Evolutionary conservation across 2,797 vertebrate species (phyloP).

Genomic region (Acanthopagrus latus): DNA sequence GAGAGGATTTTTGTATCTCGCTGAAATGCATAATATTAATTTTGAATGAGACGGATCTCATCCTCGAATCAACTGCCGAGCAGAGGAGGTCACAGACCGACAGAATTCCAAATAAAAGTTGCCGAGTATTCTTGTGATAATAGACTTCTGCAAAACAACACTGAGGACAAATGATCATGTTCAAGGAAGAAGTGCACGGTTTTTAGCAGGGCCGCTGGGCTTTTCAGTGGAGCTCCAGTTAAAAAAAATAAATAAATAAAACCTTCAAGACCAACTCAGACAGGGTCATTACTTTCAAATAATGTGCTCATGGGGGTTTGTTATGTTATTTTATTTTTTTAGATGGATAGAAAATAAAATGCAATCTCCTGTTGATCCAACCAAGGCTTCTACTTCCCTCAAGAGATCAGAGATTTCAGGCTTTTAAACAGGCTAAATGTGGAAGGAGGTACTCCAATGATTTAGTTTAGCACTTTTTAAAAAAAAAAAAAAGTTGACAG

Average conservation of each 20-base stretch:
- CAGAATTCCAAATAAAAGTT: neutral
- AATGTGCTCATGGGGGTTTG: neutral
- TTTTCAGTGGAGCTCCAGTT: conserved; percentile 11
- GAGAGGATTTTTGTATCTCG: neutral
- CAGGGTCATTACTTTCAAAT: conserved; percentile 17
- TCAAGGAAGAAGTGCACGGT: conserved; percentile 8
- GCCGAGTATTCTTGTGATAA: neutral
- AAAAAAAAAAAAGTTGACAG: neutral
- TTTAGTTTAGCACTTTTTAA: neutral
- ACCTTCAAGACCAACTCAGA: neutral
- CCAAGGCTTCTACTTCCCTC: conserved; percentile 37
- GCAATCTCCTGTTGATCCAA: conserved; percentile 8
- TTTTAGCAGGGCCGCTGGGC: conserved; percentile 21
- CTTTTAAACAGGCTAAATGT: neutral
- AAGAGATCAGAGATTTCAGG: neutral
- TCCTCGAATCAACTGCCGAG: neutral
- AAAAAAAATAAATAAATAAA: neutral
- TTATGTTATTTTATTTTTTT: conserved; percentile 12
- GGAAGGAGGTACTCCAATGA: neutral
- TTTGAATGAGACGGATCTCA: neutral
- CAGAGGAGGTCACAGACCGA: neutral
- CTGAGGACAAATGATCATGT: conserved; percentile 26
- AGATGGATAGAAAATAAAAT: neutral
- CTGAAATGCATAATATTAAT: neutral
- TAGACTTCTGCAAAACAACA: conserved; percentile 29